These are phyloP conservation scores for Squalus acanthias DNA, from an alignment of 2,797 vertebrate species.

Conservation along the genomic window DNA sequence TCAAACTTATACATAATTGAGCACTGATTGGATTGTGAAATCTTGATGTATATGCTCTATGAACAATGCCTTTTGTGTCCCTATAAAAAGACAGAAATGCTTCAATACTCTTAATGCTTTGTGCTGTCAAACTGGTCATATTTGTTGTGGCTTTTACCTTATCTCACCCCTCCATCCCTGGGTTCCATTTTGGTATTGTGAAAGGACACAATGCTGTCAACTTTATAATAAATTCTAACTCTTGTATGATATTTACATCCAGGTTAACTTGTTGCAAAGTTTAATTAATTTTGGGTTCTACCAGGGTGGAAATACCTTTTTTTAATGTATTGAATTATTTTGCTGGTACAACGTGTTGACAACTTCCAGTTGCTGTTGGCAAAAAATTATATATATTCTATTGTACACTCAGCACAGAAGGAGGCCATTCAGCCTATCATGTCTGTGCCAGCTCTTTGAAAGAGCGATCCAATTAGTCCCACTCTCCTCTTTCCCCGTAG, in stretches of 20 bases:
- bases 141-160: not conserved
- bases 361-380: not conserved
- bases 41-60: not conserved
- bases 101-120: not conserved
- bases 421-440: no score
- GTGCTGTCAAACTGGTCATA: not conserved
- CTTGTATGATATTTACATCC: not conserved
- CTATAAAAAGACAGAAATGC: not conserved
- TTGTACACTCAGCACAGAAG: no score
- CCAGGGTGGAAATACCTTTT: not conserved
- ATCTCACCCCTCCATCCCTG: no score
- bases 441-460: no score
- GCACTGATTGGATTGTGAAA: not conserved
- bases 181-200: not conserved
- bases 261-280: not conserved
- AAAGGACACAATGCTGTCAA: not conserved
- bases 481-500: no score
- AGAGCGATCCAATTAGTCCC: no score
- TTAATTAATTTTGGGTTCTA: not conserved
- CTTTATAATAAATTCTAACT: not conserved
- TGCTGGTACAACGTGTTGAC: not conserved
- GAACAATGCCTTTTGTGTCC: not conserved
- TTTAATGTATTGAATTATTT: not conserved
- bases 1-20: not conserved
- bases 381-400: not conserved